These are phyloP conservation scores for Apodemus agrarius DNA, from an alignment of 2,797 vertebrate species.

Conservation along the genomic window DNA sequence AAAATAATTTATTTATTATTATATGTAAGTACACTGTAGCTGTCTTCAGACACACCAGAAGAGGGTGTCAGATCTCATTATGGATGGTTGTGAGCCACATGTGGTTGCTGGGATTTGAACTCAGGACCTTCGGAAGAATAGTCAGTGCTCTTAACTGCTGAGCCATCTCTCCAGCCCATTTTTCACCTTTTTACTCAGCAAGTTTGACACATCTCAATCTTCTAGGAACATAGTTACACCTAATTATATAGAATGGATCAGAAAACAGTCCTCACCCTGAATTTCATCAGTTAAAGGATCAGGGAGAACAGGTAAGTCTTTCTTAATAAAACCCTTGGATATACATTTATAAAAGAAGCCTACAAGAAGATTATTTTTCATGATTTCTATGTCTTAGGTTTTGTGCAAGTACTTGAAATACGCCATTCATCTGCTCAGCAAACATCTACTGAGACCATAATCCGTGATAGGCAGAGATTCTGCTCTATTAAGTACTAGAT, in stretches of 20 bases:
- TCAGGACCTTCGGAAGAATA: too few relatives aligned
- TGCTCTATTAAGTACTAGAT: background rate
- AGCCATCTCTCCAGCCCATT: too few relatives aligned
- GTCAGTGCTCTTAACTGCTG: too few relatives aligned
- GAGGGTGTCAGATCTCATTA: too few relatives aligned
- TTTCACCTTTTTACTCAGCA: conserved; percentile 44
- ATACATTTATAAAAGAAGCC: conserved; percentile 17
- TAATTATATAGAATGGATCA: conserved; percentile 50
- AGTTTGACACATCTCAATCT: conserved; percentile 55
- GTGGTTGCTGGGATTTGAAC: too few relatives aligned
- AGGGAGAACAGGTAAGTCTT: background rate
- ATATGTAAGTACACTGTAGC: too few relatives aligned
- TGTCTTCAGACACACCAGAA: too few relatives aligned
- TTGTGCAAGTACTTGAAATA: background rate
- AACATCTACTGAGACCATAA: background rate
- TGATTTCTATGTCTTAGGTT: conserved; percentile 16
- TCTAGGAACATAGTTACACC: conserved; percentile 14
- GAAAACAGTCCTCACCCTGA: background rate
- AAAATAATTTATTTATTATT: too few relatives aligned
- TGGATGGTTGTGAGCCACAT: too few relatives aligned
- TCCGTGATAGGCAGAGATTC: background rate
- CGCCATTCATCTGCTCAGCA: background rate
- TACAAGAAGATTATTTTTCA: conserved; percentile 20
- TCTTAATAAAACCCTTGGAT: conserved; percentile 14
- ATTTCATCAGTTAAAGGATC: conserved; percentile 40